Evolutionary conservation across 2,113 vertebrate genomes (phyloP).

Genomic region (Ammodytes dubius): DNA sequence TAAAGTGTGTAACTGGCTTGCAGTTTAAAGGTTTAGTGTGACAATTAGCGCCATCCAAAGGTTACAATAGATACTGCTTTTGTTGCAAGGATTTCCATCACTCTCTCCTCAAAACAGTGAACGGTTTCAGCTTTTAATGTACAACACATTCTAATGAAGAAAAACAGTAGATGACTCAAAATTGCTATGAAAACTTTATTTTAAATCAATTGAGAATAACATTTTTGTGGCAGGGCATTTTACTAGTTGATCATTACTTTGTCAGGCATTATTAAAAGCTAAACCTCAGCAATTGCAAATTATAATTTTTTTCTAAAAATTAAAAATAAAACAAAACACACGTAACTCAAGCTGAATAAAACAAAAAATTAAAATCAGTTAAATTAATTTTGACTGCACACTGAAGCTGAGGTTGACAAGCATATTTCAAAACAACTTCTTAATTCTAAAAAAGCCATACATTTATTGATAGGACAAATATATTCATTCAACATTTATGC

Average conservation of each 20-base stretch:
- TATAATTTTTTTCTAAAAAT: slow-evolving; percentile 7
- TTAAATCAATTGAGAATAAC: slow-evolving; percentile 36
- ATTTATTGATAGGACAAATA: slow-evolving; percentile 32
- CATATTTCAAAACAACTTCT: slow-evolving; percentile 15
- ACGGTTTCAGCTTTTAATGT: not conserved
- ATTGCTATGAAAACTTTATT: slow-evolving; percentile 60
- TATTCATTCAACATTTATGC: slow-evolving; percentile 14
- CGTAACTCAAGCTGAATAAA: slow-evolving; percentile 22
- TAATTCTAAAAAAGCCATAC: slow-evolving; percentile 18
- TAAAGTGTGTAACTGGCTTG: not conserved
- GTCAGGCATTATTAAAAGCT: slow-evolving; percentile 19
- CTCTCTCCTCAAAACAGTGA: not conserved
- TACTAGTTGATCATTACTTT: slow-evolving; percentile 17
- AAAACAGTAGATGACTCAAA: not conserved
- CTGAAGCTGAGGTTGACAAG: slow-evolving; percentile 16
- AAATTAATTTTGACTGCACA: not conserved
- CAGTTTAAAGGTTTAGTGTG: not conserved
- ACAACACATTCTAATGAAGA: not conserved
- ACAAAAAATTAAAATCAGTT: not conserved
- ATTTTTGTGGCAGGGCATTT: slow-evolving; percentile 23
- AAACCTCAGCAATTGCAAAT: slow-evolving; percentile 22
- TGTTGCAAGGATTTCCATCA: not conserved
- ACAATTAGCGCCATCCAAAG: slow-evolving; percentile 29
- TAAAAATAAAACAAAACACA: slow-evolving; percentile 3
- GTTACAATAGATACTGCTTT: slow-evolving; percentile 13